Percentiles rank a stretch among this genome's conserved stretches.
These are phyloP conservation scores for Lamellibrachia luymesi DNA, from an alignment of 1,140 invertebrate genomes.

Conservation along the genomic window DNA sequence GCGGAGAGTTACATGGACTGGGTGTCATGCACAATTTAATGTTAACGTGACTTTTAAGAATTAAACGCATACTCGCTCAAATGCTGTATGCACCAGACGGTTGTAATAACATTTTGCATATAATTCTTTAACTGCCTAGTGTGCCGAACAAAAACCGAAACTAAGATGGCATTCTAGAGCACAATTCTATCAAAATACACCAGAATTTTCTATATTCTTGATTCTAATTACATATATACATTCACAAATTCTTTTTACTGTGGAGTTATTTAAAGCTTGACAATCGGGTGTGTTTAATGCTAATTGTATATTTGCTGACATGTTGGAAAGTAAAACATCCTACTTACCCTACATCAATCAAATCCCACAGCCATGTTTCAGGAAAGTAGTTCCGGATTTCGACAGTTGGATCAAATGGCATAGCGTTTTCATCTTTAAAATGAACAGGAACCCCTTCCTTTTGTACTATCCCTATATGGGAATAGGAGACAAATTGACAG, in stretches of 20 bases:
- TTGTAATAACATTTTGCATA: too few relatives aligned
- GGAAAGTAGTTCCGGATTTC: slow-evolving; percentile 65
- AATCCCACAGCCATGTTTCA: slow-evolving; percentile 71
- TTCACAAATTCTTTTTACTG: background rate
- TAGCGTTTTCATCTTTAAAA: background rate
- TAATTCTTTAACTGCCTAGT: too few relatives aligned
- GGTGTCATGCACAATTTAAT: too few relatives aligned
- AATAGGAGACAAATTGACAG: background rate
- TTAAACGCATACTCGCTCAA: too few relatives aligned
- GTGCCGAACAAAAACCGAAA: too few relatives aligned
- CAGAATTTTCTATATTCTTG: background rate
- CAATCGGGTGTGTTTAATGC: background rate
- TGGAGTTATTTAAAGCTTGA: background rate
- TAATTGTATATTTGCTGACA: background rate
- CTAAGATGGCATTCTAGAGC: too few relatives aligned
- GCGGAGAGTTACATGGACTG: too few relatives aligned
- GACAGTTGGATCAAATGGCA: slow-evolving; percentile 19
- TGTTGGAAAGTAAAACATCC: slow-evolving; percentile 4
- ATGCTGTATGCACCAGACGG: too few relatives aligned
- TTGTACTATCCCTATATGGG: background rate
- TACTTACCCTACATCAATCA: slow-evolving; percentile 60
- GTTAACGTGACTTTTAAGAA: too few relatives aligned
- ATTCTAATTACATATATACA: background rate
- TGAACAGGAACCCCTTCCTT: background rate
- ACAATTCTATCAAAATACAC: background rate